Evolutionary conservation across 2,797 vertebrate species (phyloP), one percentile per base, ranked within the genome.

Genomic region (Otolemur crassicaudatus): DNA sequence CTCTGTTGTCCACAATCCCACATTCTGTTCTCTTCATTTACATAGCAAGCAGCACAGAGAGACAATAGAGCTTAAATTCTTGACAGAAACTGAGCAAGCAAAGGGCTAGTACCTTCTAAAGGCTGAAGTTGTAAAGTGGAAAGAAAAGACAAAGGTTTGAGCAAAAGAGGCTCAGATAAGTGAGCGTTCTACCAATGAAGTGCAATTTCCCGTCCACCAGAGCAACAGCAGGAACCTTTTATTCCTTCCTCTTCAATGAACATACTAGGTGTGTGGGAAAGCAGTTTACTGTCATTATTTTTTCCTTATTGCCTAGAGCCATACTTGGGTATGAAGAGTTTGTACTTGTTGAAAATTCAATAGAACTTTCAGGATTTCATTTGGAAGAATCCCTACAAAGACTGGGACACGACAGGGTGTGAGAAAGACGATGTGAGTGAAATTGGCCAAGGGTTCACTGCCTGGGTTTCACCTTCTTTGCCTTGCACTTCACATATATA

Each of bases 361-460:
- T 93, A 91, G 84, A 93, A 67, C 12, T 19, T 93, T 97, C 81
- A 97, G 80, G 93, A 90, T 92, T 97, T 96, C 77, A 86, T 90
- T 93, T 87, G 40, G 61, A 31, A 73, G 95, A 76, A n/a, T 86
- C 89, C 95, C 89, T 87, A 72, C 37, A 53, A 93, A 77, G 82
- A 58, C 3, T 43, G 29, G 56, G 29, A 63, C 13, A 25, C 10
- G 40, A 76, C 43, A 70, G 31, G 23, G 11, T 87, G 37, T 87
- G 94, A 49, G 76, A 84, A 89, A 91, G 67, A 84, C 3, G 89
- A 43, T 20, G 34, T 61, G 76, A 94, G 60, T 40, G 58, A 81
- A 94, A 7, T 25, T 56, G 84, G 43, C 8, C 37, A 69, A 37
- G 12, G n/a, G 46, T 63, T 92, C 22, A 25, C 9, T 76, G 49